Evolutionary conservation across 2,888 invertebrate species (phyloP), one percentile per base, ranked within the genome.

Genomic region (Mactromeris polynyma): DNA sequence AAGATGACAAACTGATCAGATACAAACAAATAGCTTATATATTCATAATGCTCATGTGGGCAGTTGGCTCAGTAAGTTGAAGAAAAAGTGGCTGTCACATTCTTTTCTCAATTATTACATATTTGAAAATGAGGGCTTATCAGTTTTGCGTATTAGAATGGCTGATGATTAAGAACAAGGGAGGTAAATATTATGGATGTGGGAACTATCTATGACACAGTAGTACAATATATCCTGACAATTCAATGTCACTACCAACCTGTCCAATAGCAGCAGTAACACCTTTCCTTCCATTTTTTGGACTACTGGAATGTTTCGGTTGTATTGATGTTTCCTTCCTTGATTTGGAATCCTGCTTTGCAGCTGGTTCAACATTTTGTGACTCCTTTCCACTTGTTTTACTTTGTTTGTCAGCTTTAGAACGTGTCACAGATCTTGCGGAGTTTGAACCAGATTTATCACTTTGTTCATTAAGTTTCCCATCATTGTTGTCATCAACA

Each of bases 261-360:
- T 94, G 94, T 64, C 95, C 95, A 87, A 95, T 94, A 14, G 94
- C 93, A 78, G 85, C 86, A 17, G 92, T 89, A 36, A 94, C 90
- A 26, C 88, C 85, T 79, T 83, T 78, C 31, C 81, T 82, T 58
- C 85, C 89, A 69, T 83, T 58, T 36, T 91, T 90, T 19, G 94
- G 93, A 86, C 93, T 94, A 77, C 93, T 93, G 38, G 92, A 90
- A 64, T 85, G 77, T 51, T 83, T 83, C 64, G 92, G 92, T 83
- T 85, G 86, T 1, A 89, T 87, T 33, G 91, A 86, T 51, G 51
- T 78, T 33, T 73, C 73, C 19, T 73, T 73, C 14, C 19, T 33
- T 36, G 31, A 36, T 33, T 73, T 73, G 36, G 36, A 36, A 33
- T 85, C 83, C 78, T 69, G 73, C 9, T 77, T 86, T n/a, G 31